Percentiles rank a stretch among this genome's conserved stretches.
Evolutionary conservation across 2,113 vertebrate genomes (phyloP).

Genomic region (Orientallactaga bullata): DNA sequence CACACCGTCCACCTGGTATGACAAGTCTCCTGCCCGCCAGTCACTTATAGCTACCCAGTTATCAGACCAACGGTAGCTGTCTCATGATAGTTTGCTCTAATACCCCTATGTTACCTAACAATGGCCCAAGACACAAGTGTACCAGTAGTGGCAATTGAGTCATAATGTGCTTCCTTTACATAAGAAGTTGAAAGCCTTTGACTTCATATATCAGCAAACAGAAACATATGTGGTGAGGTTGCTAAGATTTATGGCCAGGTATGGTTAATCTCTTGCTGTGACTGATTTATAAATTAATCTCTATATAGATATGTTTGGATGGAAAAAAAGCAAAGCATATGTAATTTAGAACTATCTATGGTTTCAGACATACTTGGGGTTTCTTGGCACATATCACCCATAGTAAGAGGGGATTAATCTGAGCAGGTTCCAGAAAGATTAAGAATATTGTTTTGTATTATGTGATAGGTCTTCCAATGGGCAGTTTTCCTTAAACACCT

Average conservation of each 20-base stretch:
- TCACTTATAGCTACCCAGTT: neutral
- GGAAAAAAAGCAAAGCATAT: neutral
- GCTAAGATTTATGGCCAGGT: neutral
- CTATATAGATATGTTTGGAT: neutral
- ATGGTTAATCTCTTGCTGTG: neutral
- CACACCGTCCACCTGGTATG: fast-evolving
- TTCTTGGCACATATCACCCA: too few species aligned
- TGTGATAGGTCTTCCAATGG: neutral
- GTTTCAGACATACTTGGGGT: neutral
- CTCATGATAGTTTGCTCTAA: neutral
- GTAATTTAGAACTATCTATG: too few species aligned
- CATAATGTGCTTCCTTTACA: neutral
- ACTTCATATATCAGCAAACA: neutral
- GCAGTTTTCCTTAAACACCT: neutral
- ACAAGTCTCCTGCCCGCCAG: neutral
- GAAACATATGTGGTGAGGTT: neutral
- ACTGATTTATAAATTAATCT: neutral
- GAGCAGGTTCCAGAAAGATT: slow-evolving; percentile 2
- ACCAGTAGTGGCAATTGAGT: too few species aligned
- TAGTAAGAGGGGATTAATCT: neutral
- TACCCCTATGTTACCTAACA: neutral
- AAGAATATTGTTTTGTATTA: slow-evolving; percentile 30
- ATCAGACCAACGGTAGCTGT: too few species aligned
- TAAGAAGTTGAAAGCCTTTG: neutral
- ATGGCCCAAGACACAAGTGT: neutral